A percentile compares a stretch with the other conserved stretches of the same genome.
phyloP scores from a whole-genome alignment of 2,888 invertebrate genomes.

The Euplagia quadripunctaria region DNA sequence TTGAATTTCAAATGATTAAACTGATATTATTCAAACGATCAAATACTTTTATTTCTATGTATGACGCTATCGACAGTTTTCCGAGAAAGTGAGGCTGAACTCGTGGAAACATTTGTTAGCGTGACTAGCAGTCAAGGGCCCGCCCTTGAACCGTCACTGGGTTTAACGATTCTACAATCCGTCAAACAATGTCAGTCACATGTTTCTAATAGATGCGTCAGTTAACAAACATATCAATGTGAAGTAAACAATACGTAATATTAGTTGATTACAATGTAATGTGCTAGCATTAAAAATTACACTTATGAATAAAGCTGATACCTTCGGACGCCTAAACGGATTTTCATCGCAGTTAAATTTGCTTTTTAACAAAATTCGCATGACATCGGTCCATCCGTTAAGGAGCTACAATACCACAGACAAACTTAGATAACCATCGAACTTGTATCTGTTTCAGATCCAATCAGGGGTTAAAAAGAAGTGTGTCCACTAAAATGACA shows the following conservation, averaged over 20 bases:
- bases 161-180: conserved; percentile 52
- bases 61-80: conserved; percentile 53
- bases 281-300: neutral
- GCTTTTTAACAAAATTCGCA: no score
- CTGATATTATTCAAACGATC: conserved; percentile 26
- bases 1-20: neutral
- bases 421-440: no score
- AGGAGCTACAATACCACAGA: no score
- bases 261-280: neutral
- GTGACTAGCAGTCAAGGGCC: conserved; percentile 55
- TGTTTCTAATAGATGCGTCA: conserved; percentile 15
- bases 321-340: neutral
- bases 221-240: neutral
- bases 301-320: neutral
- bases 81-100: conserved; percentile 55
- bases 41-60: conserved; percentile 46
- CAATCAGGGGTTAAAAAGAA: no score
- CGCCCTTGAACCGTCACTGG: conserved; percentile 60
- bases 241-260: conserved; percentile 3
- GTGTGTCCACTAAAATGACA: no score
- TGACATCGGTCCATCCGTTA: no score
- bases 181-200: conserved; percentile 31
- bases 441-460: no score
- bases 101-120: conserved; percentile 53
- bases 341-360: neutral